Percentiles rank a stretch among this genome's conserved stretches.
Conservation (phyloP, 2,888 invertebrate genomes). For the Sipunculus nudus region DNA sequence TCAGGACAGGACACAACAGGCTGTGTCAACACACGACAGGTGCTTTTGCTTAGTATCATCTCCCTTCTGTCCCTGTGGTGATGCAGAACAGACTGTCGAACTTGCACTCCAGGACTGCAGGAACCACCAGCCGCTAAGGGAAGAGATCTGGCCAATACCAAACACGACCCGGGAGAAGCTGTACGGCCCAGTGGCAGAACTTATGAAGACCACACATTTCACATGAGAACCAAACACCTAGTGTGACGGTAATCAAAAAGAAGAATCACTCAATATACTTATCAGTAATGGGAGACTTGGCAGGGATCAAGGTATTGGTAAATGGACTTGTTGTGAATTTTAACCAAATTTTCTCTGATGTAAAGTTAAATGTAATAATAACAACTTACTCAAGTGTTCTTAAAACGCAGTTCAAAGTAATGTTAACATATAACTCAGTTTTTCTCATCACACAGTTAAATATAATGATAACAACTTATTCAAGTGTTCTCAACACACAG, state of each 20-base stretch:
- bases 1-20: background rate
- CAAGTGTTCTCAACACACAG: too few relatives aligned
- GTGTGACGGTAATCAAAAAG: background rate
- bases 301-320: too few relatives aligned
- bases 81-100: background rate
- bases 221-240: background rate
- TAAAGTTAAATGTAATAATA: too few relatives aligned
- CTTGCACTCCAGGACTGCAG: background rate
- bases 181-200: background rate
- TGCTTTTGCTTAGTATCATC: background rate
- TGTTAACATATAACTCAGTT: too few relatives aligned
- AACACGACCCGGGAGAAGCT: background rate
- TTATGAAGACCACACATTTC: background rate
- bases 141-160: background rate
- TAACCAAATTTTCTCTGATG: too few relatives aligned
- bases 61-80: background rate
- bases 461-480: too few relatives aligned
- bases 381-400: too few relatives aligned
- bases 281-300: too few relatives aligned
- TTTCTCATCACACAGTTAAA: too few relatives aligned
- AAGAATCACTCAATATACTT: too few relatives aligned
- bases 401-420: too few relatives aligned
- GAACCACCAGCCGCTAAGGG: background rate
- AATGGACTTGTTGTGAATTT: too few relatives aligned
- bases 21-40: background rate